Conservation (phyloP, 2,888 invertebrate species). For the Bombylius discolor region DNA sequence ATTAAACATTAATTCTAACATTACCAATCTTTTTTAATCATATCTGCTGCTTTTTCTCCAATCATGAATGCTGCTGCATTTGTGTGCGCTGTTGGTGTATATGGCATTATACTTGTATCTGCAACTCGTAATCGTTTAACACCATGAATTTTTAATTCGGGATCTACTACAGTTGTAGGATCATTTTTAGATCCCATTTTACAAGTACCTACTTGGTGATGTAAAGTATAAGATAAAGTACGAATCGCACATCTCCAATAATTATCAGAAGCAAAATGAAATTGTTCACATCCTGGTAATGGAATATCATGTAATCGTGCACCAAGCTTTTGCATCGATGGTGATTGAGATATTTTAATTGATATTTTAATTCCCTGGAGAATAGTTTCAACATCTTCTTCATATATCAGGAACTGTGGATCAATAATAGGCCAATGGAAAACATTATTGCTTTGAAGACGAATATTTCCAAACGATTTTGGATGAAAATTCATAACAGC, state of each 20-base stretch:
- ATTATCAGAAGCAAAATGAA: constrained; percentile 42
- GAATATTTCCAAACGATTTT: constrained; percentile 53
- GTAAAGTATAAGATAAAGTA: constrained; percentile 43
- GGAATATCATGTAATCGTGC: constrained; percentile 40
- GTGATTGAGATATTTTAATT: constrained; percentile 41
- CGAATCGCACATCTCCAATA: constrained; percentile 56
- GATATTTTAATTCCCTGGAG: constrained; percentile 47
- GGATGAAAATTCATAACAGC: constrained; percentile 58
- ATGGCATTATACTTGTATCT: constrained; percentile 51
- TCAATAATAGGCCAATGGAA: constrained; percentile 62
- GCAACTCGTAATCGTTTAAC: constrained; percentile 45
- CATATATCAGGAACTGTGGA: constrained; percentile 64
- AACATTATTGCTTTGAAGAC: constrained; percentile 57
- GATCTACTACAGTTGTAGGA: constrained; percentile 47
- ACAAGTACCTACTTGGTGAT: constrained; percentile 51
- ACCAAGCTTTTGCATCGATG: constrained; percentile 44
- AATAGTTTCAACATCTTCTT: constrained; percentile 46
- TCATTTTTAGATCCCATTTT: constrained; percentile 53
- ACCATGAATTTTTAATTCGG: constrained; percentile 45
- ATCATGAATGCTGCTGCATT: constrained; percentile 53
- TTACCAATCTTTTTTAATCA: constrained; percentile 43
- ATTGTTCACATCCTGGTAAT: constrained; percentile 39
- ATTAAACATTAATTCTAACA: not conserved
- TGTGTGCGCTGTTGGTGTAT: constrained; percentile 47
- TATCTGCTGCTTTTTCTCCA: constrained; percentile 52